phyloP scores from a whole-genome alignment of 2,888 invertebrate genomes.

The Drosophila imparisetae region DNA sequence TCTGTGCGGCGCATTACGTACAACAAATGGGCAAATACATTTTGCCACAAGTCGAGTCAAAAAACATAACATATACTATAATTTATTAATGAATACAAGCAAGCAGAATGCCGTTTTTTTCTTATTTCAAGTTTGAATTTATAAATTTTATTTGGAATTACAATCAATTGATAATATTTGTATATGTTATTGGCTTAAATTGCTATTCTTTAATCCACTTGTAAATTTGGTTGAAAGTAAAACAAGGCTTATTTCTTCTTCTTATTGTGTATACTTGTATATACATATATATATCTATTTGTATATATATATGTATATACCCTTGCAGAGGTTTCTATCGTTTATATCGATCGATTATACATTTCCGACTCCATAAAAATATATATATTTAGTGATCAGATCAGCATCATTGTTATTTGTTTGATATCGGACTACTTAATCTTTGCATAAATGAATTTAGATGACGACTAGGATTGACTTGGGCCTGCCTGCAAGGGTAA shows the following conservation, averaged over 20 bases:
- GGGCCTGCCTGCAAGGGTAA: background rate
- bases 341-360: background rate
- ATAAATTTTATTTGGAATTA: too few relatives aligned
- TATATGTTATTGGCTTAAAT: too few relatives aligned
- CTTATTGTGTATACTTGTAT: too few relatives aligned
- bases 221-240: too few relatives aligned
- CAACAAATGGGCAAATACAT: conserved; percentile 6
- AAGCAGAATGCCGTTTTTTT: too few relatives aligned
- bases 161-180: too few relatives aligned
- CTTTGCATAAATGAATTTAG: background rate
- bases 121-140: too few relatives aligned
- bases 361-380: background rate
- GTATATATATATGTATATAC: background rate
- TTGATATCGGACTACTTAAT: background rate
- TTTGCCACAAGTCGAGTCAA: background rate
- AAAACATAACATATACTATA: background rate
- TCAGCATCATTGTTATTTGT: background rate
- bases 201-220: too few relatives aligned
- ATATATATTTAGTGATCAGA: background rate
- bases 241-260: too few relatives aligned
- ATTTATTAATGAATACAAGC: background rate
- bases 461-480: background rate
- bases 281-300: too few relatives aligned
- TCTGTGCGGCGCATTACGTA: conserved; percentile 26
- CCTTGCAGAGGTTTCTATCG: background rate